Evolutionary conservation across 2,797 vertebrate species (phyloP), one percentile per base, ranked within the genome.

Genomic region (Gallinago nigripennis): DNA sequence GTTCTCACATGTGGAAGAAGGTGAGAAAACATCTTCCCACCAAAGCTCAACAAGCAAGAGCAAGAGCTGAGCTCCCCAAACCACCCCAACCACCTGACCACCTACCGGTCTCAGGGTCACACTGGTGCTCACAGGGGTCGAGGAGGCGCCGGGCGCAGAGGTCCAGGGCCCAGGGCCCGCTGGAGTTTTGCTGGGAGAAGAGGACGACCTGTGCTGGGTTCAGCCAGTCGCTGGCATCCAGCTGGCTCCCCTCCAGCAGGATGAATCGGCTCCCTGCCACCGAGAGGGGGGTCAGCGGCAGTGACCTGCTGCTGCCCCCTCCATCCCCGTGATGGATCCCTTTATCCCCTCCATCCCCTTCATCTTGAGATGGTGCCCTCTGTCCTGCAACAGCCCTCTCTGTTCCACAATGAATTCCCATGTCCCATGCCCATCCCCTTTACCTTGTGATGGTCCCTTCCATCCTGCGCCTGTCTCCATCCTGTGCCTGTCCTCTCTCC

Each of bases 161-260:
- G 95, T 99, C 99, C 75, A 98, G 98, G 87, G 99, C 97, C 99
- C 99, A 99, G 37, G 99, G 99, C 56, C 99, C 99, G 1, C 99
- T 99, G 97, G 99, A 99, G 72, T 99, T 99, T 98, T 99, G 99
- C 95, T 99, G 99, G 95, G 99, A 99, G 97, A 99, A 99, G 81
- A 99, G 96, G 81, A 99, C 63, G 58, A 99, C 99, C 97, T 99
- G 99, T 10, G 99, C 99, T 1, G 99, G 99, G 95, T 99, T 99
- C 95, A 99, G 97, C 99, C 99, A 99, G 96, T 99, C 99, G 0
- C 99, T 99, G 66, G 99, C 99, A 33, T 99, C 99, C 97, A 99
- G 94, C 97, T 99, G 99, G 96, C 99, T 99, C 45, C 99, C 99
- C 95, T 99, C 99, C 95, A 99, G 98, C 96, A 99, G 96, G 95